Evolutionary conservation across 2,888 invertebrate genomes (phyloP), one percentile per base, ranked within the genome.

Genomic region (Osmoderma eremita): DNA sequence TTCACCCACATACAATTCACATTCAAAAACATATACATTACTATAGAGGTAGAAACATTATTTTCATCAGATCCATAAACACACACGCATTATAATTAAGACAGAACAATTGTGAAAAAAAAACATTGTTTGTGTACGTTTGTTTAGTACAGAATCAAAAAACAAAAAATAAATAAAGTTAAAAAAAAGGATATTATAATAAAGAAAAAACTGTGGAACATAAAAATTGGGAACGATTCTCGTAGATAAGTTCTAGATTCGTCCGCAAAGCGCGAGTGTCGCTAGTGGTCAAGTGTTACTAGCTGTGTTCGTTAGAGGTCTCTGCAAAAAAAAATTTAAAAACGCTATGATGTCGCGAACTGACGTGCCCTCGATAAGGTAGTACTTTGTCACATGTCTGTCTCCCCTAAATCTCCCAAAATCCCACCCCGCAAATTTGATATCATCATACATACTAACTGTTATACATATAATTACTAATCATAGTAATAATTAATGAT

Each of bases 131-230:
- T 79, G 78, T 81, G 81, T 81, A 79, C 78, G 80, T 79, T 81
- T 81, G 79, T 82, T 81, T 82, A 81, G 81, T 81, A 81, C 79
- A 79, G 81, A 80, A 81, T 80, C 81, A 80, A 81, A 81, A 80
- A 75, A 75, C 69, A 64, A 65, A 69, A 71, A 71, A 63, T 78
- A 78, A 75, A 77, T 76, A 75, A 77, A 78, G 71, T 71, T n/a
- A n/a, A 68, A 75, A 58, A 54, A 49, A 58, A 49, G 2, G 5
- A 45, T 68, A 66, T 65, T 63, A 42, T 45, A 62, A 20, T 51
- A 41, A n/a, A n/a, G n/a, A n/a, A n/a, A 61, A 71, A 76, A 72
- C 75, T 74, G 77, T 78, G 77, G 75, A 77, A 75, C 70, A 76
- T 77, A 77, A 45, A 50, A 56, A 58, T 80, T 80, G 80, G 78